A percentile compares a stretch with the other conserved stretches of the same genome.
Evolutionary conservation across 2,113 vertebrate species (phyloP).

Genomic region (Psephotus haematonotus): DNA sequence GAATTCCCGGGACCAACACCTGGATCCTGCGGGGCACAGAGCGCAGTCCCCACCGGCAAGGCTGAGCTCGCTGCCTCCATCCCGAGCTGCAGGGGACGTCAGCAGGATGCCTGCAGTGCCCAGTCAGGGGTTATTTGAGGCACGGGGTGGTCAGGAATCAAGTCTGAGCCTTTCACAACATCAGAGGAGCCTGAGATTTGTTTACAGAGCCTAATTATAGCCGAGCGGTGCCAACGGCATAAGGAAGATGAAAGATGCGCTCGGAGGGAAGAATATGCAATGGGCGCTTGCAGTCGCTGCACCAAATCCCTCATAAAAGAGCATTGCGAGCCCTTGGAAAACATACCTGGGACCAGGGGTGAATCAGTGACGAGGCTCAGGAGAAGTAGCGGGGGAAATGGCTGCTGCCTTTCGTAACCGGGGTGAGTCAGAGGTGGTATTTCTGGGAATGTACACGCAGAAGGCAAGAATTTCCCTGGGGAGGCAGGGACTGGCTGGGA

Average conservation of each 20-base stretch:
- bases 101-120: neutral
- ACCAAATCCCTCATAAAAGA: neutral
- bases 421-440: constrained; percentile 2
- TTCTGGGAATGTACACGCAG: neutral
- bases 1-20: neutral
- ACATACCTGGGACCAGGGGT: neutral
- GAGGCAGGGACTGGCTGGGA: neutral
- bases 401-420: neutral
- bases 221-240: neutral
- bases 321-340: neutral
- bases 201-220: neutral
- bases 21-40: neutral
- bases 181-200: neutral
- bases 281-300: neutral
- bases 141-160: neutral
- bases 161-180: neutral
- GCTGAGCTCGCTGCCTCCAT: neutral
- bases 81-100: neutral
- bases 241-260: neutral
- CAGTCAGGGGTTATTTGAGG: constrained; percentile 50
- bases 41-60: neutral
- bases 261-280: neutral
- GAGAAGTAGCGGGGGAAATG: neutral
- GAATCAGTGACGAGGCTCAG: neutral
- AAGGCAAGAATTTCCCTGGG: constrained; percentile 1